phyloP scores from a whole-genome alignment of 2,888 invertebrate species.

The Pogonocherus hispidulus region DNA sequence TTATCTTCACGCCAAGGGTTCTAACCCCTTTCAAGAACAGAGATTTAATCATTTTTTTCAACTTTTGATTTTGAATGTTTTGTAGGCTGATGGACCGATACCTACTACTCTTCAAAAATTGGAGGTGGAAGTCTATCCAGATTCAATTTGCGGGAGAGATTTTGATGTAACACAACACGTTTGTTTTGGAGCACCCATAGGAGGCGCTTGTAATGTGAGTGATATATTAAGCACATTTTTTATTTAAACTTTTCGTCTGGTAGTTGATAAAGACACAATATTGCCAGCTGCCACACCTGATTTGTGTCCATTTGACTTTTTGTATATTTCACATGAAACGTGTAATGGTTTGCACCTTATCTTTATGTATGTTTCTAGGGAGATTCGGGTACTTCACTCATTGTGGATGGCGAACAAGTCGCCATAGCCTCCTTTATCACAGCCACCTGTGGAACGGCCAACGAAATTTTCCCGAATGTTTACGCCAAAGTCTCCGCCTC shows the following conservation, averaged over 20 bases:
- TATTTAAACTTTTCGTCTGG: no score
- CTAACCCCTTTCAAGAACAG: no score
- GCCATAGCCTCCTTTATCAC: slow-evolving; percentile 28
- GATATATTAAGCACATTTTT: no score
- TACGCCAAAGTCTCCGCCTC: slow-evolving; percentile 19
- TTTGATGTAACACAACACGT: slow-evolving; percentile 33
- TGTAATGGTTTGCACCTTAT: no score
- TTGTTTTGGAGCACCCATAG: slow-evolving; percentile 35
- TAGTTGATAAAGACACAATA: no score
- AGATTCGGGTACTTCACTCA: slow-evolving; percentile 19
- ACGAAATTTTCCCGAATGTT: background rate
- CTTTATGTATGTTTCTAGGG: slow-evolving; percentile 21
- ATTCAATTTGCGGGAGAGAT: slow-evolving; percentile 27
- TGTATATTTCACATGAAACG: no score
- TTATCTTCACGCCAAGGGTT: no score
- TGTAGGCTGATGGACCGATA: slow-evolving; percentile 38
- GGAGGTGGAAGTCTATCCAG: slow-evolving; percentile 33
- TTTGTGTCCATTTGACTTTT: no score
- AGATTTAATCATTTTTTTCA: no score
- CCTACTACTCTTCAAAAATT: slow-evolving; percentile 39
- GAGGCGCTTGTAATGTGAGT: slow-evolving; percentile 32
- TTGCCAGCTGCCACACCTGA: no score
- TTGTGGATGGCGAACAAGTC: background rate
- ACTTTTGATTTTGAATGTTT: no score
- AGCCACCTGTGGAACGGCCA: slow-evolving; percentile 18